Percentiles rank a stretch among this genome's conserved stretches.
phyloP scores from a whole-genome alignment of 1,140 invertebrate genomes.

The Caerostris extrusa region DNA sequence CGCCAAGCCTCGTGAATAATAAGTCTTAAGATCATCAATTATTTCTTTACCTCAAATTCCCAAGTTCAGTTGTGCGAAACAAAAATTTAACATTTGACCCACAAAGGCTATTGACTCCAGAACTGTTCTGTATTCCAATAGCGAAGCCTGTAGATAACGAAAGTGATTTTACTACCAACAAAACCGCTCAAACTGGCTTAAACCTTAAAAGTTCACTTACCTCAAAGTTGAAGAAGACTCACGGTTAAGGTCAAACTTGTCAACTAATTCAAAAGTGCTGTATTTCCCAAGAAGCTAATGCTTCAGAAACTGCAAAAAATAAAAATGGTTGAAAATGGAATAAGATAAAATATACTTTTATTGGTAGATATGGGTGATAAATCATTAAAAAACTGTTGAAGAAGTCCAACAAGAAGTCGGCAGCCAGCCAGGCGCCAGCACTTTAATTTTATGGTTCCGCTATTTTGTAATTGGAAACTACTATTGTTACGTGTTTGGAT shows the following conservation, averaged over 20 bases:
- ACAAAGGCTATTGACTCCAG: constrained; percentile 14
- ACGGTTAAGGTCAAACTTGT: neutral
- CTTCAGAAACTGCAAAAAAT: neutral
- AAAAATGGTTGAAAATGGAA: neutral
- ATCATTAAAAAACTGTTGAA: neutral
- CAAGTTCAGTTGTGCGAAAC: constrained; percentile 15
- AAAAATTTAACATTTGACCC: neutral
- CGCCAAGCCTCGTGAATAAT: neutral
- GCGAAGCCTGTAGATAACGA: neutral
- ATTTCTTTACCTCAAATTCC: neutral
- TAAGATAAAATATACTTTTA: neutral
- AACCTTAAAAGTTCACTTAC: neutral
- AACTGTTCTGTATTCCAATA: neutral
- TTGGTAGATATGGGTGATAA: neutral
- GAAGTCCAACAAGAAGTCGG: neutral
- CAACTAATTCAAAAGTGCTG: neutral
- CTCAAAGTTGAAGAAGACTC: neutral
- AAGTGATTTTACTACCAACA: neutral
- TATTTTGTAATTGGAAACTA: constrained; percentile 37
- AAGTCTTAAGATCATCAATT: neutral
- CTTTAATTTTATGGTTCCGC: constrained; percentile 15
- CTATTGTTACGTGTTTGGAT: constrained; percentile 7
- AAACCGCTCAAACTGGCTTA: constrained; percentile 20
- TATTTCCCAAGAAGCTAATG: neutral
- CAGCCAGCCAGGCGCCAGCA: neutral